These are phyloP conservation scores for Dicentrarchus labrax DNA, from an alignment of 2,113 vertebrate species.

Conservation along the genomic window DNA sequence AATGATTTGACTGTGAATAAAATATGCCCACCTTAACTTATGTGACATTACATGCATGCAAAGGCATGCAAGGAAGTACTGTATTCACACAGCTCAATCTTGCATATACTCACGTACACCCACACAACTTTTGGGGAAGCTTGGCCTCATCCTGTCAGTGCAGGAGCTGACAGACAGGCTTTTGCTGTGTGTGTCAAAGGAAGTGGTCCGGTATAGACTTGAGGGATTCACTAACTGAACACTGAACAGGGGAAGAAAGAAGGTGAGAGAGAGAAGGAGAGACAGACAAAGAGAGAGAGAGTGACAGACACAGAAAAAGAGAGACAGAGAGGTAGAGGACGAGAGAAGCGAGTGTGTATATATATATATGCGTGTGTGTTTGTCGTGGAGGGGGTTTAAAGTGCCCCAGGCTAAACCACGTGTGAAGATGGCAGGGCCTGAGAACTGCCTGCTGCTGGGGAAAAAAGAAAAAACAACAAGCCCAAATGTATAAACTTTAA, in stretches of 20 bases:
- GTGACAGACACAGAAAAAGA: slow-evolving; percentile 56
- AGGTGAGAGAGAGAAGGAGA: slow-evolving; percentile 42
- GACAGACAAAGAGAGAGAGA: slow-evolving; percentile 39
- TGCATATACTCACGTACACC: slow-evolving; percentile 43
- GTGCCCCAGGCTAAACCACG: slow-evolving; percentile 65
- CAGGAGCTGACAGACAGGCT: slow-evolving; percentile 70
- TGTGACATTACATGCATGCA: slow-evolving; percentile 16
- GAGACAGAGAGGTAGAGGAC: slow-evolving; percentile 24
- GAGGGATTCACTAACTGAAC: slow-evolving; percentile 77
- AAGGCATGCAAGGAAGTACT: slow-evolving; percentile 19
- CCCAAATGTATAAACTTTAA: slow-evolving; percentile 75
- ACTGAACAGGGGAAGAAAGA: slow-evolving; percentile 62
- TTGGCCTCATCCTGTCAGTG: slow-evolving; percentile 82
- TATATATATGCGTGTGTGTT: slow-evolving; percentile 20
- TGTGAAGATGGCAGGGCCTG: slow-evolving; percentile 68
- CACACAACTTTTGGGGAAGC: slow-evolving; percentile 65
- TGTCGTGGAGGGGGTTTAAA: slow-evolving; percentile 58
- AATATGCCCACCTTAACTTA: slow-evolving; percentile 4
- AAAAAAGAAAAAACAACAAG: slow-evolving; percentile 74
- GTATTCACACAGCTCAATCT: slow-evolving; percentile 29
- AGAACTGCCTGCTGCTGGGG: slow-evolving; percentile 67
- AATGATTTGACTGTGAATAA: slow-evolving; percentile 5
- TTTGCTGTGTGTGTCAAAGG: slow-evolving; percentile 75
- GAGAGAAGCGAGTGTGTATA: slow-evolving; percentile 9
- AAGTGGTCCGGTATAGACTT: slow-evolving; percentile 76